Conservation (phyloP, 30 jellyfish, hydroid and myxozoan genomes). For the Clytia hemisphaerica region DNA sequence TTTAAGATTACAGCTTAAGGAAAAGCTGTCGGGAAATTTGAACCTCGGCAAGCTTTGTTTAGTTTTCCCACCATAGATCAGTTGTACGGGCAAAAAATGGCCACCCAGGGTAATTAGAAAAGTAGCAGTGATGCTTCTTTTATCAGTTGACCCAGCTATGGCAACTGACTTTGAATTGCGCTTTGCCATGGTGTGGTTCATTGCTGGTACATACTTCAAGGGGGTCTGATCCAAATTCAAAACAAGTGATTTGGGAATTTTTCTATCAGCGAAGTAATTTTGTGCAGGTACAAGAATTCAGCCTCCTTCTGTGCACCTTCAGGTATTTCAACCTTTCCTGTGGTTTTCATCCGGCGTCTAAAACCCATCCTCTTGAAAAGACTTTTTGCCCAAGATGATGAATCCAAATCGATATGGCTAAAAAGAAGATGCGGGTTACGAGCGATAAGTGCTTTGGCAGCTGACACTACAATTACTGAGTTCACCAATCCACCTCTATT, state of each 20-base stretch:
- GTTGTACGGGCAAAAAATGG: not conserved
- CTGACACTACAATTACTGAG: not conserved
- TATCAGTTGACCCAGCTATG: constrained; percentile 11
- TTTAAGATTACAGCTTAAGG: not conserved
- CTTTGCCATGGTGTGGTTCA: constrained; percentile 16
- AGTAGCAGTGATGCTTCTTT: not conserved
- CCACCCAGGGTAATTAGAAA: constrained; percentile 16
- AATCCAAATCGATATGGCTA: not conserved
- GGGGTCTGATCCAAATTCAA: constrained; percentile 19
- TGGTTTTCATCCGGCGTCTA: constrained; percentile 3
- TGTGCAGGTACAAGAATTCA: not conserved
- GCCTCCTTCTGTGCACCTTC: not conserved
- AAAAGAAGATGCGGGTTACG: constrained; percentile 1
- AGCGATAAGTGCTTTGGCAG: constrained; percentile 12
- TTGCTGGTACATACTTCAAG: constrained; percentile 13
- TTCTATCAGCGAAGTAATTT: not conserved
- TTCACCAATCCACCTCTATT: not conserved
- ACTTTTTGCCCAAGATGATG: constrained; percentile 22
- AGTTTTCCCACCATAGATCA: constrained; percentile 16
- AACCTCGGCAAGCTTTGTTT: constrained; percentile 12
- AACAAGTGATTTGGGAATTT: constrained; percentile 3
- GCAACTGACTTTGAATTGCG: not conserved
- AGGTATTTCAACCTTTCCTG: constrained; percentile 9
- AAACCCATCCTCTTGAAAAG: constrained; percentile 15
- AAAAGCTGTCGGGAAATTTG: constrained; percentile 7